phyloP scores from a whole-genome alignment of 2,888 invertebrate genomes.

The Drosophila mimetica region DNA sequence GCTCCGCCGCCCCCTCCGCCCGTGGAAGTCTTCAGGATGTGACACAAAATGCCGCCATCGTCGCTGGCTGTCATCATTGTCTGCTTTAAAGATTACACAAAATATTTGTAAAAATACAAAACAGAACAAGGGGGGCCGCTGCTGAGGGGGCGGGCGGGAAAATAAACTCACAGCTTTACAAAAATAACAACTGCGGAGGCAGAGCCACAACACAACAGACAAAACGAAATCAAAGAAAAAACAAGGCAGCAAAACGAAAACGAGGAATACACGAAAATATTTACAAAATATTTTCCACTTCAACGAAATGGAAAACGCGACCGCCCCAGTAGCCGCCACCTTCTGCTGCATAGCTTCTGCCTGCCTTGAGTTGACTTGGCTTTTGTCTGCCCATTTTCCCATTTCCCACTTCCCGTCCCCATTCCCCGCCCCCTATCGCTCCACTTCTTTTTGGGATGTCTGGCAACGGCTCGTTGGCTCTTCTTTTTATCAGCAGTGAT shows the following conservation, averaged over 20 bases:
- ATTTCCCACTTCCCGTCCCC: constrained; percentile 17
- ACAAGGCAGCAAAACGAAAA: constrained; percentile 36
- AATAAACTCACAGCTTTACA: constrained; percentile 77
- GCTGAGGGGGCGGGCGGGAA: constrained; percentile 24
- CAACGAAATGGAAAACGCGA: constrained; percentile 80
- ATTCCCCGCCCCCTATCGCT: constrained; percentile 7
- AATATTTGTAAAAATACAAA: constrained; percentile 78
- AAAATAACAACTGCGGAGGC: constrained; percentile 77
- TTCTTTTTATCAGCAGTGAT: constrained; percentile 6
- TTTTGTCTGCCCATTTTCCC: constrained; percentile 60
- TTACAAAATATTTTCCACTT: constrained; percentile 82
- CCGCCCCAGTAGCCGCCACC: constrained; percentile 67
- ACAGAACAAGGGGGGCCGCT: constrained; percentile 52
- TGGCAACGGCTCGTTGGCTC: constrained; percentile 73
- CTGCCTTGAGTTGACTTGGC: constrained; percentile 71
- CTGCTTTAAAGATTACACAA: constrained; percentile 81
- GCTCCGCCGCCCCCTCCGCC: background rate
- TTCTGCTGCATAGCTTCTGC: constrained; percentile 31
- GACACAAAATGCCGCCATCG: constrained; percentile 81
- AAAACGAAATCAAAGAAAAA: constrained; percentile 48
- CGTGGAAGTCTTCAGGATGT: constrained; percentile 72
- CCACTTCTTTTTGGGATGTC: constrained; percentile 28
- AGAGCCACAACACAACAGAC: constrained; percentile 51
- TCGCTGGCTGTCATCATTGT: constrained; percentile 80
- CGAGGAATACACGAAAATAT: constrained; percentile 69